These are phyloP conservation scores for Percina caprodes DNA, from an alignment of 2,113 vertebrate genomes.

Conservation along the genomic window DNA sequence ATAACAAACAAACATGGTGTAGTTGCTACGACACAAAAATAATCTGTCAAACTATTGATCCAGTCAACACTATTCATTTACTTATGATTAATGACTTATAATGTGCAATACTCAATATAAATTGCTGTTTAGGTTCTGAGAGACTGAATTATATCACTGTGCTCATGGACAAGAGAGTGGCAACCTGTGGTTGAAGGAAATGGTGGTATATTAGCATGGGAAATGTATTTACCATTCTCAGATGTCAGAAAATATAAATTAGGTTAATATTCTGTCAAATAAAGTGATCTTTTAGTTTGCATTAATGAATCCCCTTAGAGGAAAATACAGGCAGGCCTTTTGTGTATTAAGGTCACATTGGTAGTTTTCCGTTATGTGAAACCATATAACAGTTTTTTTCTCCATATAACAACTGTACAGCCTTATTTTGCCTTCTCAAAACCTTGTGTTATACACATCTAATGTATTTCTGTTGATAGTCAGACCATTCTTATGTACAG, in stretches of 20 bases:
- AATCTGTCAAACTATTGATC: not conserved
- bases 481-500: constrained; percentile 9
- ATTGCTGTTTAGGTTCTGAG: not conserved
- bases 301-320: not conserved
- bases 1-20: not conserved
- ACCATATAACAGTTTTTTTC: not conserved
- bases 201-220: no score
- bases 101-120: not conserved
- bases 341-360: not conserved
- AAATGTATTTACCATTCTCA: not conserved
- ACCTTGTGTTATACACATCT: not conserved
- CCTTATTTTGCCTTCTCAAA: not conserved
- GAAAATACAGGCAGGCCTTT: not conserved
- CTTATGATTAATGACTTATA: not conserved
- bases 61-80: not conserved
- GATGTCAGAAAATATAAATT: not conserved
- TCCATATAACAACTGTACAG: not conserved
- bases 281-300: not conserved
- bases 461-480: constrained; percentile 10
- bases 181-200: not conserved
- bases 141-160: not conserved
- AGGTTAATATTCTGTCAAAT: not conserved
- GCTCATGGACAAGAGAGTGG: no score
- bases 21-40: not conserved
- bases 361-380: not conserved